Conservation (phyloP, 2,888 invertebrate genomes). For the Ophion costatus region DNA sequence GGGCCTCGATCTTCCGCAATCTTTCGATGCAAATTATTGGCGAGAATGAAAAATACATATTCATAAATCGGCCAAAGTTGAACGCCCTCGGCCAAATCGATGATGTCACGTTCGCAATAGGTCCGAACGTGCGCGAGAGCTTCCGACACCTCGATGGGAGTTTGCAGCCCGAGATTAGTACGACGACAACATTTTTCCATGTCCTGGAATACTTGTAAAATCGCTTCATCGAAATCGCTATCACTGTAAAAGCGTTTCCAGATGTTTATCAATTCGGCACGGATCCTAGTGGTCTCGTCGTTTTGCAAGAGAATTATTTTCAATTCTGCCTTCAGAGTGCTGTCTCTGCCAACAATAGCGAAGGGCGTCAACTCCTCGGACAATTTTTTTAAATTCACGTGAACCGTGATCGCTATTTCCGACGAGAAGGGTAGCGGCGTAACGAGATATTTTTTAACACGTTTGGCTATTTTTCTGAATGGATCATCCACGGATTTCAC, state of each 20-base stretch:
- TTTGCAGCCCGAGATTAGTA: constrained; percentile 63
- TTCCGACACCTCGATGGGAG: constrained; percentile 62
- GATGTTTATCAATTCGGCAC: constrained; percentile 68
- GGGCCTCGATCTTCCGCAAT: not conserved
- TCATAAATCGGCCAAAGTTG: constrained; percentile 86
- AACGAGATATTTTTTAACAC: constrained; percentile 71
- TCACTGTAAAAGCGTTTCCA: constrained; percentile 72
- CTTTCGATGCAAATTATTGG: constrained; percentile 70
- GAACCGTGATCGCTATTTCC: constrained; percentile 65
- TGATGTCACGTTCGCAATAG: constrained; percentile 55
- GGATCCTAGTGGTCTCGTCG: constrained; percentile 63
- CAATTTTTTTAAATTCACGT: constrained; percentile 66
- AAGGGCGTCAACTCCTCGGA: constrained; percentile 68
- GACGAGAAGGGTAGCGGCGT: constrained; percentile 75
- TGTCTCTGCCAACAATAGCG: constrained; percentile 59
- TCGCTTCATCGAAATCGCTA: constrained; percentile 63
- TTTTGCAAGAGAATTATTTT: constrained; percentile 71
- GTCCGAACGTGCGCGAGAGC: constrained; percentile 43
- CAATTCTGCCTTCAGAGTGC: constrained; percentile 63
- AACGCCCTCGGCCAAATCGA: constrained; percentile 77
- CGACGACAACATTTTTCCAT: constrained; percentile 66
- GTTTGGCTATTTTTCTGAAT: constrained; percentile 76
- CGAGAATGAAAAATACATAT: constrained; percentile 84
- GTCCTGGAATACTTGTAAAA: constrained; percentile 57
- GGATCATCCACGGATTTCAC: constrained; percentile 72